These are phyloP conservation scores for Brachyalestes nurse DNA, from an alignment of 2,797 vertebrate species.

Conservation along the genomic window DNA sequence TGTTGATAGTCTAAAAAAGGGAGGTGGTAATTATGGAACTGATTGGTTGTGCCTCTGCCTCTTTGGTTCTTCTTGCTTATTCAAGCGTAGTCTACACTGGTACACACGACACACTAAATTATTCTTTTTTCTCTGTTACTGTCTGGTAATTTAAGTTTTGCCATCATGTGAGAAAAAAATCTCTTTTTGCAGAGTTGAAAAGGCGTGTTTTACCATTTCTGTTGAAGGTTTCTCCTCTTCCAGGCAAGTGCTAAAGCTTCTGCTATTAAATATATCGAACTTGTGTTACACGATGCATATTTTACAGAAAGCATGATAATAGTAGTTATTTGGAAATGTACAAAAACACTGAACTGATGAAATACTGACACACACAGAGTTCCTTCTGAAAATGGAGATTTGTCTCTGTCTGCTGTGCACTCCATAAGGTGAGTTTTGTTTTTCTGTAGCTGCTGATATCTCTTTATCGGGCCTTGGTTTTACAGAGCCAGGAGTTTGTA, in stretches of 20 bases:
- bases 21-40: too few species aligned
- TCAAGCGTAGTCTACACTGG: neutral
- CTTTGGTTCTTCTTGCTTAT: neutral
- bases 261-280: neutral
- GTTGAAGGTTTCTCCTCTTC: constrained; percentile 5
- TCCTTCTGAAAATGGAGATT: constrained; percentile 24
- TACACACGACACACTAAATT: neutral
- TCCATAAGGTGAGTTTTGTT: constrained; percentile 60
- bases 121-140: neutral
- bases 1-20: too few species aligned
- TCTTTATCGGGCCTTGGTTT: constrained; percentile 6
- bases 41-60: too few species aligned
- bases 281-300: neutral
- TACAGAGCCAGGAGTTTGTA: neutral
- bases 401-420: constrained; percentile 43
- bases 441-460: neutral
- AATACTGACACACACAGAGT: constrained; percentile 46
- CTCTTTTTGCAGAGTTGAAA: constrained; percentile 38
- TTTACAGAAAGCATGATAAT: neutral
- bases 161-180: neutral
- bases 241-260: constrained; percentile 20
- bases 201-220: constrained; percentile 38
- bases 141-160: neutral
- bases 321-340: neutral
- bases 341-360: neutral